Evolutionary conservation across 2,888 invertebrate species (phyloP), one percentile per base, ranked within the genome.

Genomic region (Pristionchus exspectatus): DNA sequence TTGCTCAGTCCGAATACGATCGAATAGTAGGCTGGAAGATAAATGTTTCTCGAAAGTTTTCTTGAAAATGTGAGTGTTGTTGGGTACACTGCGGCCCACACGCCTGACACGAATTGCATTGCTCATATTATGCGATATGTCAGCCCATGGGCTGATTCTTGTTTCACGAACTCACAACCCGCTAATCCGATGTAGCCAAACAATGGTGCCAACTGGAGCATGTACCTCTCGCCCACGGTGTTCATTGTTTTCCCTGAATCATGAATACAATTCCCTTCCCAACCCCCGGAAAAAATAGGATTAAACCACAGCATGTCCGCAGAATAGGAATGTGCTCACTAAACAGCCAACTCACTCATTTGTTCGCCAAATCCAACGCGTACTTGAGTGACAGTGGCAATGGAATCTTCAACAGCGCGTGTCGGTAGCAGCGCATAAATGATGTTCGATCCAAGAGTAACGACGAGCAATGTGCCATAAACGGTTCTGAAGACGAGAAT

Each of bases 21-120:
- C 21, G 89, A 59, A 30, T 89, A 89, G 30, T 77, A 77, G 0
- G 89, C 83, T 3, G 83, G 83, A 0, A 89, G 69, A 18, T 89
- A 89, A 30, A 84, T 30, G 54, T 83, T 18, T 2, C 27, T 16
- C 3, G 84, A 1, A 0, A 89, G 83, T 10, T 18, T 1, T 12
- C 30, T 63, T 27, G 89, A 50, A 69, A 89, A 89, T 14, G 27
- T 50, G 0, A 89, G 54, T 0, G 89, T 89, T 3, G 89, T 89
- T 2, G 89, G 89, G 30, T 66, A 89, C 27, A 83, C 21, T 7
- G 66, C 7, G 81, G 44, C 69, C 89, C 89, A 89, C 14, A 83
- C 12, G 9, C 30, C 83, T 88, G 56, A 88, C n/a, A n/a, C n/a
- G n/a, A n/a, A n/a, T n/a, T n/a, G n/a, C n/a, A n/a, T n/a, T n/a